Conservation (phyloP, 1,140 invertebrate genomes). For the Pogonognathellus flavescens region DNA sequence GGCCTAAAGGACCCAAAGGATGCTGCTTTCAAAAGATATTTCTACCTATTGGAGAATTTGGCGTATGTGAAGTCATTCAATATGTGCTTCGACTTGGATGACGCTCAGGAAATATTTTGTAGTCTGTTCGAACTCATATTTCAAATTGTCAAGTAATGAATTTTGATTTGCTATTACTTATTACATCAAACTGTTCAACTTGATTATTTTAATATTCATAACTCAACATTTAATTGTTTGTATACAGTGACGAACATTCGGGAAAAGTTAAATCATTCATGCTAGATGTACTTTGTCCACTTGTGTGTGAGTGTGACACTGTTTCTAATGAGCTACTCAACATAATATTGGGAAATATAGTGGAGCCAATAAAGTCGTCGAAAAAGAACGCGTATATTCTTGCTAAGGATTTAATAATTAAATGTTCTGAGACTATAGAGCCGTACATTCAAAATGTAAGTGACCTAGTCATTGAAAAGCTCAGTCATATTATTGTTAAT, state of each 20-base stretch:
- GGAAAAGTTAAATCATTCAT: slow-evolving; percentile 96
- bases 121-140: slow-evolving; percentile 96
- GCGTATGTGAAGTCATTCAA: slow-evolving; percentile 99
- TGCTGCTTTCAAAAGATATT: slow-evolving; percentile 97
- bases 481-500: too few species aligned
- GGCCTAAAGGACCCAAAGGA: slow-evolving; percentile 96
- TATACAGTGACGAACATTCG: slow-evolving; percentile 91
- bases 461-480: too few species aligned
- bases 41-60: slow-evolving; percentile 94
- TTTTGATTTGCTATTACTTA: background rate
- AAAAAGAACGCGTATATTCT: slow-evolving; percentile 91
- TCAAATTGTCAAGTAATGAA: slow-evolving; percentile 91
- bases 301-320: slow-evolving; percentile 95
- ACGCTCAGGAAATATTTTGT: slow-evolving; percentile 97
- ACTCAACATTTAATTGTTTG: background rate
- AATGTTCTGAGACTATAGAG: slow-evolving; percentile 91
- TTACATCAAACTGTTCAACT: background rate
- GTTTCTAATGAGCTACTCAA: slow-evolving; percentile 94
- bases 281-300: slow-evolving; percentile 92
- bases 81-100: slow-evolving; percentile 98
- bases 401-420: slow-evolving; percentile 91
- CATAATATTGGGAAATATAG: slow-evolving; percentile 93
- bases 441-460: slow-evolving; percentile 92
- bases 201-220: background rate
- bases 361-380: slow-evolving; percentile 94